Conservation (phyloP, 2,888 invertebrate genomes). For the Agrotis clavis region DNA sequence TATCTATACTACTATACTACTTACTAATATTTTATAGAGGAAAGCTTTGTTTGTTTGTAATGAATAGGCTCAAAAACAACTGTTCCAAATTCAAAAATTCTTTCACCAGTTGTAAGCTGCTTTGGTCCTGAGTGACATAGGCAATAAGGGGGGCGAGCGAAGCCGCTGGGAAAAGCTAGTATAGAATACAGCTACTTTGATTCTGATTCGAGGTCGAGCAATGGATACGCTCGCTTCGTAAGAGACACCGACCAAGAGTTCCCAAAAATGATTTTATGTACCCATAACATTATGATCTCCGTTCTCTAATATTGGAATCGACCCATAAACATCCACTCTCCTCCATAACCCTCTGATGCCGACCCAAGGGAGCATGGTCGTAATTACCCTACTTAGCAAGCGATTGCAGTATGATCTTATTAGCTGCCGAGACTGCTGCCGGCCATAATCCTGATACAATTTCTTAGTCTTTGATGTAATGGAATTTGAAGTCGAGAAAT, state of each 20-base stretch:
- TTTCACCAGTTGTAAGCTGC: no score
- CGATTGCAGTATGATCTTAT: slow-evolving; percentile 57
- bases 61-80: no score
- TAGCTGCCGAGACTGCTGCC: slow-evolving; percentile 38
- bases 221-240: no score
- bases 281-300: slow-evolving; percentile 13
- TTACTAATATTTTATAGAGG: no score
- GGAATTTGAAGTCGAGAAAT: slow-evolving; percentile 15
- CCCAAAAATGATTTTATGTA: slow-evolving; percentile 6
- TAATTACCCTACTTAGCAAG: slow-evolving; percentile 60
- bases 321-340: slow-evolving; percentile 38
- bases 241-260: neutral
- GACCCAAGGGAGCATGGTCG: slow-evolving; percentile 41
- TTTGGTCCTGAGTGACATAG: no score
- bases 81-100: no score
- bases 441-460: slow-evolving; percentile 45
- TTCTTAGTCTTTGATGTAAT: slow-evolving; percentile 42
- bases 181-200: no score
- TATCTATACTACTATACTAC: no score
- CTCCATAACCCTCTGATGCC: slow-evolving; percentile 21
- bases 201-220: no score
- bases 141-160: no score
- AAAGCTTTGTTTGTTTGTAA: no score
- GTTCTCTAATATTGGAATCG: slow-evolving; percentile 30
- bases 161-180: no score